Base-by-base conservation (phyloP, 2,888 invertebrate genomes). In the Acleris emargana region DNA sequence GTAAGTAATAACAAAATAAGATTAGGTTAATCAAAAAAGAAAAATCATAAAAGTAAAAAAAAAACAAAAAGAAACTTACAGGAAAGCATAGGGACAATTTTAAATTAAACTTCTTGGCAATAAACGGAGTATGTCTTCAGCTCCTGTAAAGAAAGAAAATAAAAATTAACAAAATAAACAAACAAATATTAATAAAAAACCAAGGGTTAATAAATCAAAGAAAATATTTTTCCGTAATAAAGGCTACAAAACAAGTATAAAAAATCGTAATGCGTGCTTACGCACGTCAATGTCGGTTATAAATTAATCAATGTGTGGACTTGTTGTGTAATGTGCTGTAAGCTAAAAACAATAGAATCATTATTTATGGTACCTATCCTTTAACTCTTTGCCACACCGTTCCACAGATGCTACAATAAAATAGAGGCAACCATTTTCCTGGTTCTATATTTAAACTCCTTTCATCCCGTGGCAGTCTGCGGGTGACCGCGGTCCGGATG, bases 1-100 rank as follows among this genome's bases (percentile, higher is more conserved):
- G 11, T 42, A 38, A 18, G 38, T 20, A 55, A 13, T 67, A 68
- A 71, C 71, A 69, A 73, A 75, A 69, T 71, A 74, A 77, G 9
- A 9, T 25, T 71, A 74, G 77, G 80, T 32, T 32, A 77, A 80
- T 80, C 86, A 82, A 73, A 71, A 80, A 86, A 82, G 75, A 75
- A 80, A 85, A 71, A 71, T 71, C 72, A 74, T 71, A 71, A 74
- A 77, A 81, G 72, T 73, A 78, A 80, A 77, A 81, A 77, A 81
- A 80, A 87, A 82, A 73, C 71, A 80, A 87, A 82, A 76, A 76
- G 80, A 85, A 91, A 93, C 93, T 91, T 89, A 94, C 93, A 93
- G 76, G 92, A 92, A 83, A 93, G 93, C 94, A 94, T 94, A 86
- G 80, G 82, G 88, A 75, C 85, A 84, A 69, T 85, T 38, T 38